Conservation (phyloP, 2,113 vertebrate species). For the Ceratotherium simum region DNA sequence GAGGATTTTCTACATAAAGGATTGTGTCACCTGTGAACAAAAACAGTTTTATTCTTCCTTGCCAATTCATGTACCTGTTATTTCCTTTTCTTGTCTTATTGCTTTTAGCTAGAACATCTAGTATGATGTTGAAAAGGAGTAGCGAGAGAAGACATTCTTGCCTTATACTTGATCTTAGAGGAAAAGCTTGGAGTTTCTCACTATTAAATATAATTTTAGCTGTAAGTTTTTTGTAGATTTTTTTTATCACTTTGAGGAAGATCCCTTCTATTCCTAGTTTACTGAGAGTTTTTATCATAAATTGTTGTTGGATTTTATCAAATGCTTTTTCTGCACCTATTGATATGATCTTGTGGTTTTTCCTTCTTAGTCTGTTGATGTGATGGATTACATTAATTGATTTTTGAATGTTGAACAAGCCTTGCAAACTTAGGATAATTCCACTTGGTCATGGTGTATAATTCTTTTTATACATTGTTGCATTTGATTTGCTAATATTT, state of each 20-base stretch:
- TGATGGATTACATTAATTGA: not conserved
- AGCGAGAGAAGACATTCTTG: not conserved
- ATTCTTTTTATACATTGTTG: too few species aligned
- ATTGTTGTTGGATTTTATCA: not conserved
- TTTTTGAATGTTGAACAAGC: not conserved
- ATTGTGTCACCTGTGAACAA: not conserved
- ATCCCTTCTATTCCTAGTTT: not conserved
- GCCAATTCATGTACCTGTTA: not conserved
- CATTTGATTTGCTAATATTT: too few species aligned
- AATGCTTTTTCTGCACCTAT: not conserved
- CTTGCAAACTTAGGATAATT: too few species aligned
- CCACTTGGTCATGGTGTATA: too few species aligned
- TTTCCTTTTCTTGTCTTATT: not conserved
- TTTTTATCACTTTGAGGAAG: not conserved
- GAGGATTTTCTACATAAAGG: not conserved
- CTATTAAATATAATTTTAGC: not conserved
- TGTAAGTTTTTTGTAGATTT: not conserved
- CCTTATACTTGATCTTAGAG: not conserved
- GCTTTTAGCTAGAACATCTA: not conserved
- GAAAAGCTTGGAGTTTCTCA: not conserved
- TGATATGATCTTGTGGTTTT: not conserved
- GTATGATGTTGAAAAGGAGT: not conserved
- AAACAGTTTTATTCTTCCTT: not conserved
- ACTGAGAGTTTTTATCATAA: not conserved
- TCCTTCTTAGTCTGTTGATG: not conserved